phyloP scores from a whole-genome alignment of 1,140 invertebrate species.

The Trichonephila clavata region DNA sequence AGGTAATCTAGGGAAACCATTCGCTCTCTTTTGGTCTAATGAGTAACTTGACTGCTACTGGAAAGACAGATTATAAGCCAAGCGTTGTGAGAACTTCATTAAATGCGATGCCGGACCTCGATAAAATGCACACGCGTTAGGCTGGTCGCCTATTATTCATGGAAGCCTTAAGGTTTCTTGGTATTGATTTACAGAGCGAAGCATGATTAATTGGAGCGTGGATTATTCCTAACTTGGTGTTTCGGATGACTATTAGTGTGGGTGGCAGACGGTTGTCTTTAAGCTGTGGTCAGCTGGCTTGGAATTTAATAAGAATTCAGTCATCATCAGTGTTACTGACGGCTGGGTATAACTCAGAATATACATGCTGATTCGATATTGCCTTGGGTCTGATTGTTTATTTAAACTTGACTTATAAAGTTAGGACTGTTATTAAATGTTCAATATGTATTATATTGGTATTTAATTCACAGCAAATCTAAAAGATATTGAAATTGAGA shows the following conservation, averaged over 20 bases:
- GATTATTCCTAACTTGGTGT: background rate
- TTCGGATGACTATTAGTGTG: background rate
- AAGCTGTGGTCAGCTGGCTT: background rate
- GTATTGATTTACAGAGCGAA: background rate
- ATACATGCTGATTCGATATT: background rate
- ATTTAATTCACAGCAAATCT: background rate
- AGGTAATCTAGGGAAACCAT: background rate
- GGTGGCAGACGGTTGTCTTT: background rate
- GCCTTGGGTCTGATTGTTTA: background rate
- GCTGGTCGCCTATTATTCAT: background rate
- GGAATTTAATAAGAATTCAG: background rate
- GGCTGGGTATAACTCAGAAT: too few species aligned
- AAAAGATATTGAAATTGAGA: background rate
- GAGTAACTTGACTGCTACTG: background rate
- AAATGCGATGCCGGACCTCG: slow-evolving; percentile 1
- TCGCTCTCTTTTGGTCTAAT: background rate
- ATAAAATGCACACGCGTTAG: background rate
- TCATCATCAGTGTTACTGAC: background rate
- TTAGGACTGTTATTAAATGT: background rate
- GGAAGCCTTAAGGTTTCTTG: background rate
- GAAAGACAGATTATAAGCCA: slow-evolving; percentile 1
- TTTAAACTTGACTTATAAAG: background rate
- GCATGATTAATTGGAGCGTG: background rate
- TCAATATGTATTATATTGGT: background rate
- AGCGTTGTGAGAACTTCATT: background rate